Evolutionary conservation across 2,113 vertebrate genomes (phyloP).

Genomic region (rat (Rattus norvegicus)): DNA sequence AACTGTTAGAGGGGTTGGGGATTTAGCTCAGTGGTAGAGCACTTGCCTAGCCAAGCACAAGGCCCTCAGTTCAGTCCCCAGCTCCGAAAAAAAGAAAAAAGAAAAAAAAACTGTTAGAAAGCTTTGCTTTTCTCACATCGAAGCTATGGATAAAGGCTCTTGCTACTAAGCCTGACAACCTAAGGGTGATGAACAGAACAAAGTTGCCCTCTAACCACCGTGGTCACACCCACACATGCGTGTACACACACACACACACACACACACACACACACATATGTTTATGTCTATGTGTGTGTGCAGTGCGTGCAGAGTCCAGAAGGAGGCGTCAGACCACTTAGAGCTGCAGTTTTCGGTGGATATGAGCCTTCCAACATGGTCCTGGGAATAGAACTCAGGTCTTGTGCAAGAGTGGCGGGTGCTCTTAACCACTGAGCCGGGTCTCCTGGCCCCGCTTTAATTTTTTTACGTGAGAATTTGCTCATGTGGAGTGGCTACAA

Average conservation of each 20-base stretch:
- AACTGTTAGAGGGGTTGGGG: no score
- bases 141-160: neutral
- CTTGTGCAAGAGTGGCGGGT: neutral
- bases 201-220: neutral
- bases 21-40: no score
- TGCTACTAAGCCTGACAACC: neutral
- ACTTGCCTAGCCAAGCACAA: no score
- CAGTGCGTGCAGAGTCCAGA: neutral
- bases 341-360: neutral
- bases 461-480: neutral
- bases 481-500: neutral
- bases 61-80: no score
- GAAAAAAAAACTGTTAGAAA: neutral
- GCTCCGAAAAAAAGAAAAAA: no score
- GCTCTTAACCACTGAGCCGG: neutral
- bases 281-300: neutral
- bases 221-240: no score
- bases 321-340: neutral
- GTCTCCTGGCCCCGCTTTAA: neutral
- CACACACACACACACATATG: no score
- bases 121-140: neutral
- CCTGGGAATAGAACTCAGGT: neutral
- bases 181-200: neutral
- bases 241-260: no score
- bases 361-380: neutral